Conservation (phyloP, 1,140 invertebrate species). For the Amphibalanus amphitrite region DNA sequence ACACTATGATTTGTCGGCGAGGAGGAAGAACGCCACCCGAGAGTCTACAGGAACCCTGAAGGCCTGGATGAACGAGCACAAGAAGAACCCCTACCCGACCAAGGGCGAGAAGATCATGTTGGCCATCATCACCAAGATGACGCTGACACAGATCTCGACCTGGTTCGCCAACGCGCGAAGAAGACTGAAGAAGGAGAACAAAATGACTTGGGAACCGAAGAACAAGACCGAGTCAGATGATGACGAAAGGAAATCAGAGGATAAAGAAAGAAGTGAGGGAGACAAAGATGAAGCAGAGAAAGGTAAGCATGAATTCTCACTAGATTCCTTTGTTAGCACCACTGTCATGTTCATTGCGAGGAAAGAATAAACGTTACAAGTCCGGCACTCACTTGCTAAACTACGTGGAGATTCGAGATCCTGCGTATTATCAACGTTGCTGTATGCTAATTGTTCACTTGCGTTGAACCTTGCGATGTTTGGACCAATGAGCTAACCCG, state of each 20-base stretch:
- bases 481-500: no score
- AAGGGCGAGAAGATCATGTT: conserved; percentile 97
- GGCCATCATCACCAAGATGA: conserved; percentile 93
- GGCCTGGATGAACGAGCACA: conserved; percentile 95
- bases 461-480: no score
- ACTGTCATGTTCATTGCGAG: no score
- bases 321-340: no score
- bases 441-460: no score
- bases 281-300: conserved; percentile 12
- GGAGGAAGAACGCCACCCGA: conserved; percentile 86
- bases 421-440: no score
- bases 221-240: conserved; percentile 74
- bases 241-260: conserved; percentile 22
- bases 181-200: conserved; percentile 96
- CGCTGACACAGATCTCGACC: conserved; percentile 91
- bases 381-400: no score
- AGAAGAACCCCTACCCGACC: conserved; percentile 97
- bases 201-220: conserved; percentile 95
- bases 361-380: no score
- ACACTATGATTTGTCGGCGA: conserved; percentile 76
- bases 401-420: no score
- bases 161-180: conserved; percentile 97
- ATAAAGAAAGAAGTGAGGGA: conserved; percentile 10
- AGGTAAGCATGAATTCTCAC: background rate
- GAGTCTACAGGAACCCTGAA: conserved; percentile 90